phyloP scores from a whole-genome alignment of 2,113 vertebrate genomes.

The Heterocephalus glaber region DNA sequence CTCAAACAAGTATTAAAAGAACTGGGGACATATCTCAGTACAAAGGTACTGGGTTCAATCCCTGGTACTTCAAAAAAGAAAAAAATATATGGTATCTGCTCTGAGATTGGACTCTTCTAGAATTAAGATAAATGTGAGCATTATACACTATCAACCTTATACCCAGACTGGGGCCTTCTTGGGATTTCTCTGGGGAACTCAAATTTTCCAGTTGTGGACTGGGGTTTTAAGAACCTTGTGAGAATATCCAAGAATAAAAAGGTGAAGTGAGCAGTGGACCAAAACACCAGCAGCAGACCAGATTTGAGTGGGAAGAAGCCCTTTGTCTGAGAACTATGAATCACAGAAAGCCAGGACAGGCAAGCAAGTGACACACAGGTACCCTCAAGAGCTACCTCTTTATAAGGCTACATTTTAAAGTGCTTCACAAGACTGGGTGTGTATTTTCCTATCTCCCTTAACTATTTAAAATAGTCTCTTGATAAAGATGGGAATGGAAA shows the following conservation, averaged over 20 bases:
- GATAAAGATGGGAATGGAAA: neutral
- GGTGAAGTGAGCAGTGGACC: neutral
- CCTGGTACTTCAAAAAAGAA: neutral
- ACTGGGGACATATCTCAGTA: neutral
- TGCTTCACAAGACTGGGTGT: neutral
- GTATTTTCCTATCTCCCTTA: neutral
- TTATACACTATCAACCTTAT: neutral
- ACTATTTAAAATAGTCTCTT: neutral
- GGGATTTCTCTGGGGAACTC: neutral
- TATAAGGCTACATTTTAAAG: neutral
- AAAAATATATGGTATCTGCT: neutral
- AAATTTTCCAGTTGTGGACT: neutral
- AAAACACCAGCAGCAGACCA: neutral
- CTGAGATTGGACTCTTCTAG: neutral
- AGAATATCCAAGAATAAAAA: neutral
- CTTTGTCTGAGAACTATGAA: neutral
- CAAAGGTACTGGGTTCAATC: neutral
- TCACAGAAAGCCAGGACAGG: neutral
- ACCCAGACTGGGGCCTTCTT: neutral
- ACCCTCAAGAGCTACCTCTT: no score
- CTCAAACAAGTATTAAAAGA: neutral
- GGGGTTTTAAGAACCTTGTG: neutral
- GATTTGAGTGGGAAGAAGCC: neutral
- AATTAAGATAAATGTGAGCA: conserved; percentile 19
- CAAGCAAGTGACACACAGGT: neutral